Conservation (phyloP, 2,888 invertebrate genomes). For the Synanthedon formicaeformis region DNA sequence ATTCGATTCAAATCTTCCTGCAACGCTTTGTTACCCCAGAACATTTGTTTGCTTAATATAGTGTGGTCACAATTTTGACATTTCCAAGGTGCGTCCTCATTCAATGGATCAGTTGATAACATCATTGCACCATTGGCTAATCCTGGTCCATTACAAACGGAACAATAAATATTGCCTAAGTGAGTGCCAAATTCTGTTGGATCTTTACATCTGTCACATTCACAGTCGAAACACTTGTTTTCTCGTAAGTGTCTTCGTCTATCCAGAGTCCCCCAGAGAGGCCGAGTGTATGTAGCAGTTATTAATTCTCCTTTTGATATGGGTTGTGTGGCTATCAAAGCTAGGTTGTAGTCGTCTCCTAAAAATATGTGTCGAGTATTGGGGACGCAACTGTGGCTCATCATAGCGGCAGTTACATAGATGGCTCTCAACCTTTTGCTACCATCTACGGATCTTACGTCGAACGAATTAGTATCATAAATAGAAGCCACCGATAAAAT, state of each 20-base stretch:
- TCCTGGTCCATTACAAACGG: slow-evolving; percentile 68
- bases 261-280: slow-evolving; percentile 76
- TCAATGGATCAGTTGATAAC: slow-evolving; percentile 71
- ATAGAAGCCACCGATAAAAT: slow-evolving; percentile 75
- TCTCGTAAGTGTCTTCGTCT: slow-evolving; percentile 72
- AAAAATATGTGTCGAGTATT: slow-evolving; percentile 78
- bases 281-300: slow-evolving; percentile 78
- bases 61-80: slow-evolving; percentile 74
- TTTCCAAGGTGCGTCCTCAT: slow-evolving; percentile 72
- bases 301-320: slow-evolving; percentile 77
- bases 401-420: slow-evolving; percentile 75
- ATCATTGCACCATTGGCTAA: slow-evolving; percentile 55
- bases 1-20: slow-evolving; percentile 69
- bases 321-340: slow-evolving; percentile 73
- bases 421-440: slow-evolving; percentile 70
- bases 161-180: slow-evolving; percentile 74
- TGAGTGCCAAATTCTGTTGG: slow-evolving; percentile 76
- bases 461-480: slow-evolving; percentile 79
- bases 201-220: slow-evolving; percentile 76
- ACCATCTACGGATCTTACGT: slow-evolving; percentile 69
- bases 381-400: slow-evolving; percentile 79
- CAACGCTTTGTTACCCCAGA: slow-evolving; percentile 73
- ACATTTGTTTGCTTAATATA: slow-evolving; percentile 70
- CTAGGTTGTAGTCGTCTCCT: slow-evolving; percentile 71
- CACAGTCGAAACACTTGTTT: slow-evolving; percentile 77